Evolutionary conservation across 2,113 vertebrate species (phyloP), one percentile per base, ranked within the genome.

Genomic region (Cairina moschata): DNA sequence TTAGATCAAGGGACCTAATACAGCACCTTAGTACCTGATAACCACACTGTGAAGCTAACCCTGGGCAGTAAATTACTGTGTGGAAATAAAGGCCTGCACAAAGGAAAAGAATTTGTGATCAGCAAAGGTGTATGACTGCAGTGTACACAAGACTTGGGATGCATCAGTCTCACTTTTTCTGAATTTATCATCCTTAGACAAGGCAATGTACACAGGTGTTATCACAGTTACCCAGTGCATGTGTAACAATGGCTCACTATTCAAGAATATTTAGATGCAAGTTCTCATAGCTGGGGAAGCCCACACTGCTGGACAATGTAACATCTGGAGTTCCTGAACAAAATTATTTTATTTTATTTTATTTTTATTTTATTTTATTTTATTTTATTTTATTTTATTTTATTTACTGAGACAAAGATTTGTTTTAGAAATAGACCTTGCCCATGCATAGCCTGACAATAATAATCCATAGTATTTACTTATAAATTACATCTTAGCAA

Each of bases 71-170:
- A 67, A 82, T 54, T 71, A 22, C 71, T 38, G 5, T 1, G 17
- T 58, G 40, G 79, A 28, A 69, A 40, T 2, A 18, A 34, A 11
- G 17, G 11, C 5, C 26, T 40, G 26, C n/a, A 9, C 21, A 48
- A 48, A 22, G 17, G 56, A 42, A 59, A 54, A 78, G 36, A 11
- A 9, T 50, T 12, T 72, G 28, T 60, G 13, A 32, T 21, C 67
- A 72, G 58, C 36, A 31, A 0, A 0, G 32, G 20, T 7, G 12
- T 12, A 17, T 2, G n/a, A 12, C 0, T 29, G 17, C n/a, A 34
- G 1, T 18, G n/a, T 8, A 22, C 25, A 13, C 63, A 90, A 31
- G 83, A 42, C 13, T 52, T 59, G 21, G 46, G 32, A n/a, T 7
- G 10, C 13, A 22, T 5, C 42, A 65, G 38, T 11, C 21, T 76